phyloP scores from a whole-genome alignment of 2,797 vertebrate genomes.

The Manis javanica region DNA sequence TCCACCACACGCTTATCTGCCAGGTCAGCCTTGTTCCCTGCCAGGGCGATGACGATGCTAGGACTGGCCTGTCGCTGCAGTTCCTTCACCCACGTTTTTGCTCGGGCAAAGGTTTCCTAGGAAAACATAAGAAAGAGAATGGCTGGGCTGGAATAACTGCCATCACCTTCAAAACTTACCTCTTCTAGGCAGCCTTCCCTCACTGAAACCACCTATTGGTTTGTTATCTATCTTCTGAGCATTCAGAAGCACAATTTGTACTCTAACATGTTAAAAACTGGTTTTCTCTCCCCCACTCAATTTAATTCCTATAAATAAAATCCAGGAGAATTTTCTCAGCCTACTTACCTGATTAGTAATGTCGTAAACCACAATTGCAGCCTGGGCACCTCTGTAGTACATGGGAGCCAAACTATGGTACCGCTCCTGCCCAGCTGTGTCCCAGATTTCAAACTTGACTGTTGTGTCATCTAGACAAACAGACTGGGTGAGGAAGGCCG shows the following conservation, averaged over 20 bases:
- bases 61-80: conserved; percentile 91
- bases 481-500: conserved; percentile 90
- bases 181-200: neutral
- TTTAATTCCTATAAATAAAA: conserved; percentile 50
- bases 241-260: conserved; percentile 12
- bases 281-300: conserved; percentile 40
- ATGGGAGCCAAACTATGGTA: conserved; percentile 91
- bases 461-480: conserved; percentile 91
- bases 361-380: conserved; percentile 90
- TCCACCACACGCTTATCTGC: conserved; percentile 90
- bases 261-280: conserved; percentile 53
- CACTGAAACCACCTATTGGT: neutral
- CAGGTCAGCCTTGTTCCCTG: conserved; percentile 90
- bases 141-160: neutral
- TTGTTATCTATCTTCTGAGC: neutral
- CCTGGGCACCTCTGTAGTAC: conserved; percentile 91
- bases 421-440: conserved; percentile 90
- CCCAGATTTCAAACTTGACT: conserved; percentile 92
- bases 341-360: conserved; percentile 90
- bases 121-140: conserved; percentile 58
- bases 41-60: conserved; percentile 90
- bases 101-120: conserved; percentile 90
- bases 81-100: conserved; percentile 91
- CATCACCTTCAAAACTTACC: conserved; percentile 14
- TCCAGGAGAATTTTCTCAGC: conserved; percentile 1